Evolutionary conservation across 2,888 invertebrate species (phyloP), one percentile per base, ranked within the genome.

Genomic region (Oscheius sp.): DNA sequence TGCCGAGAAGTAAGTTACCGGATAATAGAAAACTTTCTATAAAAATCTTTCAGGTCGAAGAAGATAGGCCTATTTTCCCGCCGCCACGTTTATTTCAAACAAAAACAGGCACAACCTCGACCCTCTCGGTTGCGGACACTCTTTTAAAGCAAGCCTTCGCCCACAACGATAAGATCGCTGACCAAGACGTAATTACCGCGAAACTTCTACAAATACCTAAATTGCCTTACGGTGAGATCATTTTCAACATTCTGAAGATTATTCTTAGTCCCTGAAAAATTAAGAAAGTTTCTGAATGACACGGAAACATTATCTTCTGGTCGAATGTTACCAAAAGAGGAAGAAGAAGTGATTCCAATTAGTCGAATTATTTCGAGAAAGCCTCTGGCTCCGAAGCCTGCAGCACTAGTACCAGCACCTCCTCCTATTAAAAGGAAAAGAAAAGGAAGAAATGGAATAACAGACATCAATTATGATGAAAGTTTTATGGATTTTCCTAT

Each of bases 231-330:
- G 62, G 62, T 62, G n/a, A 2, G 57, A 20, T 22, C 4, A 5
- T 47, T 20, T 24, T 47, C n/a, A 36, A 5, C 24, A 5, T 3
- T 22, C 12, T 47, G 47, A 17, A 47, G 2, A 20, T 6, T 6
- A 32, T 14, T 54, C 33, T 62, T 32, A 47, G 62, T 62, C 24
- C 62, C 62, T 12, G 62, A 62, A 24, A 30, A 30, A 28, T 30
- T 62, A 20, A 44, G 62, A 32, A 45, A 47, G 33, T 30, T 62
- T 2, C 24, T 62, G 9, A 26, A 32, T 2, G 62, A 62, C 36
- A 62, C 62, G 9, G 62, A 62, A n/a, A 30, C 32, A 2, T 24
- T 62, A 17, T 2, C 44, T n/a, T 44, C 62, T 8, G 47, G 49
- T 6, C 4, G 62, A 32, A 2, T 57, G 2, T 26, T 41, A 1